Conservation (phyloP, 2,888 invertebrate species). For the Drosophila buzzatii region DNA sequence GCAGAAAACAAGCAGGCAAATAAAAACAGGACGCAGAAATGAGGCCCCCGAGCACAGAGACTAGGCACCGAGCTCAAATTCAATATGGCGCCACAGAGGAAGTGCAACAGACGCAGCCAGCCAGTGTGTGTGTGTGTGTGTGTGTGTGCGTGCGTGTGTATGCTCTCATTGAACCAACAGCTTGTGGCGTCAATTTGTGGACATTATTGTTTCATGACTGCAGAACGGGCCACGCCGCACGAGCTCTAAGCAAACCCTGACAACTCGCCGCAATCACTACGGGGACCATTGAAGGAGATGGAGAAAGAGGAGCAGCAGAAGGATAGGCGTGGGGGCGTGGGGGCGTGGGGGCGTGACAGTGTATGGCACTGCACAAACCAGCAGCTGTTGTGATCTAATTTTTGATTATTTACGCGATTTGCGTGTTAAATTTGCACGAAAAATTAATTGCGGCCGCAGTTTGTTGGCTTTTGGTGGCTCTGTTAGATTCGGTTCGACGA, state of each 20-base stretch:
- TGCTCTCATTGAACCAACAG: conserved; percentile 73
- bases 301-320: not conserved
- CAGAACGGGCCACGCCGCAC: conserved; percentile 49
- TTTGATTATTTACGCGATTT: conserved; percentile 75
- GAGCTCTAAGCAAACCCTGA: conserved; percentile 63
- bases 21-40: conserved; percentile 60
- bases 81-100: conserved; percentile 73
- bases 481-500: conserved; percentile 28
- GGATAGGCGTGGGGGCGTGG: not conserved
- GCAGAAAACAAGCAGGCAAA: conserved; percentile 78
- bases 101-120: conserved; percentile 62
- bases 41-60: conserved; percentile 23
- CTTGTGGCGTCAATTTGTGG: conserved; percentile 80
- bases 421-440: conserved; percentile 61
- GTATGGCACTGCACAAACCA: conserved; percentile 14
- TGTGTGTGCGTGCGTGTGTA: conserved; percentile 7
- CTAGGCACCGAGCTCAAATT: conserved; percentile 57
- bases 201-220: conserved; percentile 79
- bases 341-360: not conserved
- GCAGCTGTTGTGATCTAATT: conserved; percentile 67
- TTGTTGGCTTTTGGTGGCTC: conserved; percentile 54
- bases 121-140: conserved; percentile 6
- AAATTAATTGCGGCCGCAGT: conserved; percentile 68
- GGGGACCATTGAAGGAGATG: not conserved
- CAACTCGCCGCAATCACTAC: conserved; percentile 69